Conservation (phyloP, 2,113 vertebrate species). For the Heliornis fulica region DNA sequence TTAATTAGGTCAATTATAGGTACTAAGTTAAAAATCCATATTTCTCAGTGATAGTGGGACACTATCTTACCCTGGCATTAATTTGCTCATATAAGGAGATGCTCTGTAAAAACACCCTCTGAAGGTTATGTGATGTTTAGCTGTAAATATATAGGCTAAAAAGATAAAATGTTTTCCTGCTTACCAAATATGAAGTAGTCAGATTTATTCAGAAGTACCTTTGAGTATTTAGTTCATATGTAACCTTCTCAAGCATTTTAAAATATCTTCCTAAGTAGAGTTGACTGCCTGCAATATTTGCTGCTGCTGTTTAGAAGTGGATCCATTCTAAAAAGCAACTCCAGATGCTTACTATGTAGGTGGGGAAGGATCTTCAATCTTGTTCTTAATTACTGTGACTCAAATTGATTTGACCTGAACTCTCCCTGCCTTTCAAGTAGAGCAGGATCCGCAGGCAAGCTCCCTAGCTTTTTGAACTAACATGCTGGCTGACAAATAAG, state of each 20-base stretch:
- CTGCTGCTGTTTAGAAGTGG: neutral
- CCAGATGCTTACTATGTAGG: slow-evolving; percentile 21
- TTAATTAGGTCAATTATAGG: no score
- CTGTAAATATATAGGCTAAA: neutral
- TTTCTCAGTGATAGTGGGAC: neutral
- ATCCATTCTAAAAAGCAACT: slow-evolving; percentile 22
- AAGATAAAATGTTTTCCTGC: neutral
- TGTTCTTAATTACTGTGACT: slow-evolving; percentile 67
- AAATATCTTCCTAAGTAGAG: neutral
- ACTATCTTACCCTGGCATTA: neutral
- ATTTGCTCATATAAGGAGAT: neutral
- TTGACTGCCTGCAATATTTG: neutral
- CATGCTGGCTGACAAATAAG: slow-evolving; percentile 71
- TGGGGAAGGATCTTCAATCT: slow-evolving; percentile 63
- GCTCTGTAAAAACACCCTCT: neutral
- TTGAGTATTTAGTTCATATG: neutral
- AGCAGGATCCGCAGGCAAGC: slow-evolving; percentile 54
- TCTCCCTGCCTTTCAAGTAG: slow-evolving; percentile 51
- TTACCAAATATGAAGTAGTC: neutral
- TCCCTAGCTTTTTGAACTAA: slow-evolving; percentile 66
- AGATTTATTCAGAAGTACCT: neutral
- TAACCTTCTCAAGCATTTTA: neutral
- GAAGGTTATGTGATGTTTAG: neutral
- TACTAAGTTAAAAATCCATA: neutral
- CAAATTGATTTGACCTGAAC: slow-evolving; percentile 71